These are phyloP conservation scores for Oreortyx pictus DNA, from an alignment of 2,797 vertebrate genomes.

Conservation along the genomic window DNA sequence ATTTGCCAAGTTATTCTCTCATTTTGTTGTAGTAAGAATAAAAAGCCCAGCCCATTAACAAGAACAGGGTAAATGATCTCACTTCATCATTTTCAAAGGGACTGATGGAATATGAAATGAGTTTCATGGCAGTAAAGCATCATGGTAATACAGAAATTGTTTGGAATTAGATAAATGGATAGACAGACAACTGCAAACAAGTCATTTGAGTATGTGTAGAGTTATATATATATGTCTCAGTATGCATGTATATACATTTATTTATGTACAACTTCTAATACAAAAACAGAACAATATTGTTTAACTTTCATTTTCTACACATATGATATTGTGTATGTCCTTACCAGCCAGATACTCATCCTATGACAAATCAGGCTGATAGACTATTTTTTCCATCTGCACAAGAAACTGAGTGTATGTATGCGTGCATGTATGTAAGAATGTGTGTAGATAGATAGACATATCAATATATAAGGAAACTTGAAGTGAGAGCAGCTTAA, in stretches of 20 bases:
- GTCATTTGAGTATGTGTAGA: background rate
- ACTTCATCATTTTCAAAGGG: conserved; percentile 77
- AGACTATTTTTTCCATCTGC: background rate
- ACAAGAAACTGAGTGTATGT: accelerated
- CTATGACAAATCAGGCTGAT: background rate
- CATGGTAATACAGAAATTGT: conserved; percentile 58
- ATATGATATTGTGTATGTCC: background rate
- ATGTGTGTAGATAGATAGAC: background rate
- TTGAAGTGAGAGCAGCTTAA: background rate
- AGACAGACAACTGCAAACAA: background rate
- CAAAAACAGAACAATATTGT: background rate
- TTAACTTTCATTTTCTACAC: background rate
- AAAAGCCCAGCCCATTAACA: conserved; percentile 71
- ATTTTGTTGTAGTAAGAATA: conserved; percentile 67
- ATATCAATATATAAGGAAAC: background rate
- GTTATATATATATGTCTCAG: background rate
- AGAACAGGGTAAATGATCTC: conserved; percentile 68
- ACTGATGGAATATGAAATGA: conserved; percentile 80
- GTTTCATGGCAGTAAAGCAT: conserved; percentile 63
- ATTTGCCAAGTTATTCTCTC: conserved; percentile 52
- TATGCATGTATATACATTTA: accelerated
- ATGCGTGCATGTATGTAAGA: no score
- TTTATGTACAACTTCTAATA: background rate
- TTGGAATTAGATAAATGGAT: conserved; percentile 53
- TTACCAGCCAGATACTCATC: background rate